Percentiles rank a stretch among this genome's conserved stretches.
Conservation (phyloP, 2,888 invertebrate genomes). For the Theristus sp. region DNA sequence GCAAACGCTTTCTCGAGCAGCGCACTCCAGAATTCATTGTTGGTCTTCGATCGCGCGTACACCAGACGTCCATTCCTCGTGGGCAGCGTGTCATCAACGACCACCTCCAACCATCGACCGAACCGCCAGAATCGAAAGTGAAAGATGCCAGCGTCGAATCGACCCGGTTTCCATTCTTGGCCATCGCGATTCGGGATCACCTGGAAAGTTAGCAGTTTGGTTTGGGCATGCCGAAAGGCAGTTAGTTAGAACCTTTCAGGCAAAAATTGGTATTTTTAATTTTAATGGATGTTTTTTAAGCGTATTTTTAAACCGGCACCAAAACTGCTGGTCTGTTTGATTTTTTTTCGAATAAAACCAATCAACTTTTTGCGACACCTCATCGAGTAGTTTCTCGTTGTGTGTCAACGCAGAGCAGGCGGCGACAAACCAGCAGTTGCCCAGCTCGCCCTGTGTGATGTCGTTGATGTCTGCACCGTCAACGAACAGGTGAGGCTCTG, state of each 20-base stretch:
- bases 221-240: too few species aligned
- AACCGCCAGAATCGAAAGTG: slow-evolving; percentile 41
- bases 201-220: too few species aligned
- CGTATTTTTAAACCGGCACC: too few species aligned
- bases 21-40: slow-evolving; percentile 45
- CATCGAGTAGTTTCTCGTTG: slow-evolving; percentile 34
- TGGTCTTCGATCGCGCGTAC: slow-evolving; percentile 39
- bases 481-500: slow-evolving; percentile 38
- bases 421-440: slow-evolving; percentile 47
- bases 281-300: too few species aligned
- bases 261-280: too few species aligned
- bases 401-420: slow-evolving; percentile 43
- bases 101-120: slow-evolving; percentile 43
- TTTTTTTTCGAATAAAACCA: background rate
- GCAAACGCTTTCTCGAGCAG: slow-evolving; percentile 48
- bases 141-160: slow-evolving; percentile 39
- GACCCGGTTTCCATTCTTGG: slow-evolving; percentile 40
- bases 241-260: too few species aligned
- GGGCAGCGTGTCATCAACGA: slow-evolving; percentile 41
- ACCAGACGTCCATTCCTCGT: slow-evolving; percentile 38
- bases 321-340: too few species aligned
- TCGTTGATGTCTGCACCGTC: slow-evolving; percentile 38
- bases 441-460: slow-evolving; percentile 39
- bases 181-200: slow-evolving; percentile 41
- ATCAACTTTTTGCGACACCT: background rate